These are phyloP conservation scores for Dicyrtomina minuta DNA, from an alignment of 2,888 invertebrate genomes.

Conservation along the genomic window DNA sequence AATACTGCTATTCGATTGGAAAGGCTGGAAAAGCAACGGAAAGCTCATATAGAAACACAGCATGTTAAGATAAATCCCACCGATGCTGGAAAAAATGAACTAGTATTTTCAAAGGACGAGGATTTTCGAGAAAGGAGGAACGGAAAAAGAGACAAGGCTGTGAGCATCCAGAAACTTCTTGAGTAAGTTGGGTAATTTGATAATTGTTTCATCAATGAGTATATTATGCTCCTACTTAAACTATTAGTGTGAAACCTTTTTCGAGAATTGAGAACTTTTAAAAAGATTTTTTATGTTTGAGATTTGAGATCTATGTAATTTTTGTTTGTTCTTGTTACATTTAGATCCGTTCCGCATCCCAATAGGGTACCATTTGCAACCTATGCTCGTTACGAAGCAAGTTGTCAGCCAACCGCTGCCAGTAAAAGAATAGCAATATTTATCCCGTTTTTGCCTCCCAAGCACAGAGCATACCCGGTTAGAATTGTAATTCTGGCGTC, in stretches of 20 bases:
- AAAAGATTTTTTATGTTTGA: background rate
- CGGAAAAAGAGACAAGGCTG: slow-evolving; percentile 9
- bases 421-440: slow-evolving; percentile 86
- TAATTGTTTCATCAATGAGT: background rate
- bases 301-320: background rate
- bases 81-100: slow-evolving; percentile 46
- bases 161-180: slow-evolving; percentile 43
- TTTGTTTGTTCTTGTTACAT: slow-evolving; percentile 12
- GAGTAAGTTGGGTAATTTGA: slow-evolving; percentile 38
- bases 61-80: slow-evolving; percentile 45
- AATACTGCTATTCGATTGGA: slow-evolving; percentile 87
- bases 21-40: slow-evolving; percentile 81
- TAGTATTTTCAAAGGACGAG: slow-evolving; percentile 41
- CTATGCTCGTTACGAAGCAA: slow-evolving; percentile 90
- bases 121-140: slow-evolving; percentile 34
- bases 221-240: background rate
- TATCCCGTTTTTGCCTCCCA: slow-evolving; percentile 80
- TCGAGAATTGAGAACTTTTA: background rate
- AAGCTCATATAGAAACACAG: slow-evolving; percentile 57
- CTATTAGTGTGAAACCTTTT: background rate
- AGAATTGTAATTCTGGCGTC: slow-evolving; percentile 64
- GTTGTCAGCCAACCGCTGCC: slow-evolving; percentile 55
- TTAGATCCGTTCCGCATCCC: slow-evolving; percentile 44
- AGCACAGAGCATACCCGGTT: slow-evolving; percentile 80
- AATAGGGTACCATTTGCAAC: slow-evolving; percentile 70